These are phyloP conservation scores for Drosophila stalkeri DNA, from an alignment of 2,888 invertebrate genomes.

Conservation along the genomic window DNA sequence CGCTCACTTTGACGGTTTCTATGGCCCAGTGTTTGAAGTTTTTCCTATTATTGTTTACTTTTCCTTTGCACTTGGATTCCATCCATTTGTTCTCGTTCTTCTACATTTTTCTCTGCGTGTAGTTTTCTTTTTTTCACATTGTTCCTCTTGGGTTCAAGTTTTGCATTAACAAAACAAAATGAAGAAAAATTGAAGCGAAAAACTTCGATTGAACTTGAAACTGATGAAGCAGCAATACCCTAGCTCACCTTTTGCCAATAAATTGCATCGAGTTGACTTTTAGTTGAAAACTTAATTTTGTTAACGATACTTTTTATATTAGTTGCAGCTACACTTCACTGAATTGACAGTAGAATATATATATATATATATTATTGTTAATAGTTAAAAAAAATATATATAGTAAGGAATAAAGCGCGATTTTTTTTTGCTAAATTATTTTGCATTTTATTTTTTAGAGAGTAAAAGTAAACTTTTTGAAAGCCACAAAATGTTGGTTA, in stretches of 20 bases:
- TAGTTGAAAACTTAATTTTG: conserved; percentile 5
- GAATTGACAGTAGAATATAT: too few species aligned
- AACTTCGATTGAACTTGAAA: neutral
- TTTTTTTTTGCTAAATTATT: too few species aligned
- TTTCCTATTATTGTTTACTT: conserved; percentile 14
- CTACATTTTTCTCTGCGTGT: neutral
- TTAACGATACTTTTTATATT: neutral
- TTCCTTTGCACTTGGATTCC: conserved; percentile 16
- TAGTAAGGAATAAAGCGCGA: too few species aligned
- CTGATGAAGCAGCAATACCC: neutral
- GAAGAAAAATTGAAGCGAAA: neutral
- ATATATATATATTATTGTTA: too few species aligned
- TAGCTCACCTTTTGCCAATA: conserved; percentile 1
- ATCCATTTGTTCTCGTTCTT: conserved; percentile 9
- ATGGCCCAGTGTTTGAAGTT: conserved; percentile 50
- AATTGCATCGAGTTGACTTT: conserved; percentile 4
- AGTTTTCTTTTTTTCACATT: conserved; percentile 18
- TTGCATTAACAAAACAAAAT: conserved; percentile 3
- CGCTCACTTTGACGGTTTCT: conserved; percentile 73
- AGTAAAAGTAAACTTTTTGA: too few species aligned
- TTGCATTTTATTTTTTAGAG: too few species aligned
- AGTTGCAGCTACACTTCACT: neutral
- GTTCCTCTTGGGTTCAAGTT: conserved; percentile 22
- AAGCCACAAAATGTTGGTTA: too few species aligned
- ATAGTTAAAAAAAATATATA: too few species aligned